These are phyloP conservation scores for Heterochromis multidens DNA, from an alignment of 2,113 vertebrate genomes.

Conservation along the genomic window DNA sequence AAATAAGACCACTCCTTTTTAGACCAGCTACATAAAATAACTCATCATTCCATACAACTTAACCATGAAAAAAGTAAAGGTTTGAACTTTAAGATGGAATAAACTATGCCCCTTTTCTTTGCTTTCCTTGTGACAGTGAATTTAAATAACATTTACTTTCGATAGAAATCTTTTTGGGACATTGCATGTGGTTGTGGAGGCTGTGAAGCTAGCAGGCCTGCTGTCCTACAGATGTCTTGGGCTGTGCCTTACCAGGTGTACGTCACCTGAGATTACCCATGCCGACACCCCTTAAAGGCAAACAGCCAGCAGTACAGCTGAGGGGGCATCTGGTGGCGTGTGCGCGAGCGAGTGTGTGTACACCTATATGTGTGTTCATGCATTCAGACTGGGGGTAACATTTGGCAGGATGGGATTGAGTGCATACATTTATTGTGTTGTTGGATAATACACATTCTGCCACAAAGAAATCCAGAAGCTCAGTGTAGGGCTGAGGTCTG, in stretches of 20 bases:
- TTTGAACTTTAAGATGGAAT: neutral
- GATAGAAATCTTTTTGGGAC: slow-evolving; percentile 5
- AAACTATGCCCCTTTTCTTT: neutral
- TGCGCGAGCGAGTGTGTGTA: neutral
- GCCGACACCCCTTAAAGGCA: slow-evolving; percentile 65
- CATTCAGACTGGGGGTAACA: slow-evolving; percentile 31
- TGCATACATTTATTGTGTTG: slow-evolving; percentile 1
- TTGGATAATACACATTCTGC: neutral
- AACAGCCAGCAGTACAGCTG: slow-evolving; percentile 70
- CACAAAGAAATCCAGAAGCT: neutral
- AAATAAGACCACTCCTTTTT: neutral
- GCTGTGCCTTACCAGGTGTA: slow-evolving; percentile 68
- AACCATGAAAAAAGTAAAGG: neutral
- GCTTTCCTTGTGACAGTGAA: neutral
- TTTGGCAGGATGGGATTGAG: slow-evolving; percentile 26
- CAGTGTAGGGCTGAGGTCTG: slow-evolving; percentile 1
- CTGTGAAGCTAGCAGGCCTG: slow-evolving; percentile 59
- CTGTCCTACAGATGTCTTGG: slow-evolving; percentile 73
- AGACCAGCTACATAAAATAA: neutral
- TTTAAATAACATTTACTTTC: neutral
- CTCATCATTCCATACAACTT: neutral
- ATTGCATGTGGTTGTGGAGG: slow-evolving; percentile 17
- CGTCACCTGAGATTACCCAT: slow-evolving; percentile 77
- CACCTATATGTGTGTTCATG: slow-evolving; percentile 40
- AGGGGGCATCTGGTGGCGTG: slow-evolving; percentile 71